Base-by-base conservation (phyloP, 2,888 invertebrate species). In the Sclerodermus sp. region DNA sequence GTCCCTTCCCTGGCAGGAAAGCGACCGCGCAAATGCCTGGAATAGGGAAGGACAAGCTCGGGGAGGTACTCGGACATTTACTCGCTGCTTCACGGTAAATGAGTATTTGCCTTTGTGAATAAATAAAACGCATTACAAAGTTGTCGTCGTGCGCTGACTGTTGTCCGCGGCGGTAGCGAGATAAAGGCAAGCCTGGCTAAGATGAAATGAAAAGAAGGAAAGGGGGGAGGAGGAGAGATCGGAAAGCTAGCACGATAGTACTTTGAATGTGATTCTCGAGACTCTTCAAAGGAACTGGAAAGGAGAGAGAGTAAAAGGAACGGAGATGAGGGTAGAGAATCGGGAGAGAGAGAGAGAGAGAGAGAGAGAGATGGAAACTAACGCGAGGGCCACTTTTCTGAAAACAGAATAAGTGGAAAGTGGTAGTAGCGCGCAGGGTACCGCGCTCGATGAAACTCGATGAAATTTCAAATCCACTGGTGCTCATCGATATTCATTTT, bases 51-150 rank as follows among this genome's bases (percentile, higher is more conserved):
- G 44, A 47, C 30, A 32, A 39, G 18, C 10, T 17, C 15, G 38
- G 36, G 10, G 6, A 47, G 44, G 38, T 53, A 47, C 55, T 45
- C 49, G 64, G 62, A 64, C 65, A 63, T 66, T 66, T 62, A 60
- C 53, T 48, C 60, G 49, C 55, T 53, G 49, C 61, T 51, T 55
- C 57, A 50, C 60, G 60, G 69, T 66, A 67, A 73, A 73, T 66
- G 73, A 71, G 71, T 76, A 76, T 77, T 77, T 76, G 74, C 76
- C 77, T 75, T 72, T 76, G 74, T 77, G 77, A 76, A 76, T 77
- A 76, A 77, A 71, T 77, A 74, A 77, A 76, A 74, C 58, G 71
- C 76, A 76, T 76, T 74, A 76, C 68, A 65, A 66, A 68, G 67
- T 68, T 62, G 57, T 53, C 67, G 57, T 23, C 3, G 4, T 55